These are phyloP conservation scores for Plagiodera versicolora DNA, from an alignment of 2,888 invertebrate genomes.

Conservation along the genomic window DNA sequence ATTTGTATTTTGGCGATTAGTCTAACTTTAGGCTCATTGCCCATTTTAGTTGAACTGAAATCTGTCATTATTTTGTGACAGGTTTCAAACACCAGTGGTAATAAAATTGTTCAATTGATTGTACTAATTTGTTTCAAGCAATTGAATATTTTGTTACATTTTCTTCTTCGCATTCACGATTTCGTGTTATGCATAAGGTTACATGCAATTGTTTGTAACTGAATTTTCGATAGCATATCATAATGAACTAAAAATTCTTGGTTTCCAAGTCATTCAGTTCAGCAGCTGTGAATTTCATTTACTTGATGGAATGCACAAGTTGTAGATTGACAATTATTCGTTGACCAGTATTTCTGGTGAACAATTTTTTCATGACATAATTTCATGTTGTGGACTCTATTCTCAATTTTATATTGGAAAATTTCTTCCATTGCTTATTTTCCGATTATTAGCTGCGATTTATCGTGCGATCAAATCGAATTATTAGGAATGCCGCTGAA, in stretches of 20 bases:
- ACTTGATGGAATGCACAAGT: slow-evolving; percentile 8
- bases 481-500: background rate
- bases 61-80: slow-evolving; percentile 28
- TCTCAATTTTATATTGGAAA: background rate
- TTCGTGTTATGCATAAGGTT: slow-evolving; percentile 33
- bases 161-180: slow-evolving; percentile 22
- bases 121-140: background rate
- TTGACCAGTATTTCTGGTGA: slow-evolving; percentile 12
- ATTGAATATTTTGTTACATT: slow-evolving; percentile 13
- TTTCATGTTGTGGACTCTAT: slow-evolving; percentile 5
- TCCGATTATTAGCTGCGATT: background rate
- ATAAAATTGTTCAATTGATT: background rate
- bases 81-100: slow-evolving; percentile 13
- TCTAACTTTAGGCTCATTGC: slow-evolving; percentile 38
- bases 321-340: background rate
- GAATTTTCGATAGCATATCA: slow-evolving; percentile 1
- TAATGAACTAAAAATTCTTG: background rate
- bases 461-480: background rate
- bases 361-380: background rate
- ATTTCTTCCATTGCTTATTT: slow-evolving; percentile 12
- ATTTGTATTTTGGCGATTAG: slow-evolving; percentile 29
- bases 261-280: background rate
- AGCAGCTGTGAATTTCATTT: slow-evolving; percentile 4
- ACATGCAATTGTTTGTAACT: slow-evolving; percentile 34
- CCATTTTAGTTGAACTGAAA: slow-evolving; percentile 20